Evolutionary conservation across 2,888 invertebrate species (phyloP).

Genomic region (Ornithoptera priamus): DNA sequence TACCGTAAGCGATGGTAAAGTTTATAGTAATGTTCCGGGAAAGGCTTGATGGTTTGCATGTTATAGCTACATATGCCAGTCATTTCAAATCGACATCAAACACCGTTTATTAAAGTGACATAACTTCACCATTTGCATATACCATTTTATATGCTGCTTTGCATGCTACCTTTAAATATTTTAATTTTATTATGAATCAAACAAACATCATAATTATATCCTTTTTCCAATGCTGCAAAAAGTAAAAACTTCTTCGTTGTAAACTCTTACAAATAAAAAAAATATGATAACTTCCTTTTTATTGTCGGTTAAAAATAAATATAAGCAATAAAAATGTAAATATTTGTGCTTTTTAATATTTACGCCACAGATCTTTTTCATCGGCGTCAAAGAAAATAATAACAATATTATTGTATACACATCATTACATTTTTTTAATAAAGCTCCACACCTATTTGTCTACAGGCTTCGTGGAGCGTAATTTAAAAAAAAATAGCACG

Average conservation of each 20-base stretch:
- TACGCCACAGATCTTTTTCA: not conserved
- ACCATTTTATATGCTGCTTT: not conserved
- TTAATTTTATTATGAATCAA: not conserved
- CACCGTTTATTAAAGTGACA: constrained; percentile 18
- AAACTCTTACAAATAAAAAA: too few relatives aligned
- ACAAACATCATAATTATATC: too few relatives aligned
- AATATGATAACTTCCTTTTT: not conserved
- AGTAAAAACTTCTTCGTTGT: too few relatives aligned
- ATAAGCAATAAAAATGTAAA: not conserved
- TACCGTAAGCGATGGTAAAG: constrained; percentile 23
- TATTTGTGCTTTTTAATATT: not conserved
- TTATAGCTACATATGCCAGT: constrained; percentile 7
- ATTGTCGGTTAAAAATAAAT: not conserved
- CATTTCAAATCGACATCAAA: constrained; percentile 18
- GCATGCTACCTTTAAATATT: not conserved
- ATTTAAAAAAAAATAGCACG: constrained; percentile 29
- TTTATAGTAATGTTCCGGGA: constrained; percentile 30
- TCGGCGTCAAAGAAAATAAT: constrained; percentile 9
- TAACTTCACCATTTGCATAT: constrained; percentile 4
- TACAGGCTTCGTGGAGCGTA: constrained; percentile 12
- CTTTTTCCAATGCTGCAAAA: too few relatives aligned
- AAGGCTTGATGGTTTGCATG: constrained; percentile 21
- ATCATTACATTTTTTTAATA: constrained; percentile 13
- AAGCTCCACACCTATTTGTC: constrained; percentile 24
- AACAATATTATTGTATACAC: constrained; percentile 16